A percentile compares a stretch with the other conserved stretches of the same genome.
Evolutionary conservation across 2,797 vertebrate species (phyloP).

Genomic region (Erithacus rubecula): DNA sequence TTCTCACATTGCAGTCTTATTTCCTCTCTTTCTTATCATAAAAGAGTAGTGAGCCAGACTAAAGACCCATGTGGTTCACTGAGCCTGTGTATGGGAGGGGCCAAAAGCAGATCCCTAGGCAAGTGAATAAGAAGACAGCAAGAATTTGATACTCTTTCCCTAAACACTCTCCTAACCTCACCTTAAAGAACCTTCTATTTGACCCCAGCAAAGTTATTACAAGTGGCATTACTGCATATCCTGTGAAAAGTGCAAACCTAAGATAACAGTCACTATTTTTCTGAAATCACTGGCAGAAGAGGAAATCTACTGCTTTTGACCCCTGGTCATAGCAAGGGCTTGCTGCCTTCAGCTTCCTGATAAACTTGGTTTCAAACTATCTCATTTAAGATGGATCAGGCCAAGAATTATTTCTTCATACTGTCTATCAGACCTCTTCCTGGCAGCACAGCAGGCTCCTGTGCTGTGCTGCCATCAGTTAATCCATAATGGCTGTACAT

Average conservation of each 20-base stretch:
- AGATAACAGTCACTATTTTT: not conserved
- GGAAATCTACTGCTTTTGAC: not conserved
- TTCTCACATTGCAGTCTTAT: not conserved
- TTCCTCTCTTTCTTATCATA: not conserved
- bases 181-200: not conserved
- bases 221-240: not conserved
- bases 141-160: not conserved
- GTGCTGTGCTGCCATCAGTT: slow-evolving; percentile 16
- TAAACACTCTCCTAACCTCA: not conserved
- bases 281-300: not conserved
- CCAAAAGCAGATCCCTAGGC: not conserved
- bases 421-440: slow-evolving; percentile 1
- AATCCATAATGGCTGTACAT: not conserved
- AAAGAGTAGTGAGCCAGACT: not conserved
- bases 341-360: not conserved
- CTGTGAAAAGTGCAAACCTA: not conserved
- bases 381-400: not conserved
- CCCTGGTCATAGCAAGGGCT: not conserved
- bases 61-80: not conserved
- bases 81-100: not conserved
- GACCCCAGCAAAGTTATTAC: not conserved
- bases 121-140: not conserved
- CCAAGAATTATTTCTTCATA: slow-evolving; percentile 1
- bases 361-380: not conserved
- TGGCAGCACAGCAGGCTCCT: not conserved